Conservation (phyloP, 2,888 invertebrate species). For the Microchrysa polita region DNA sequence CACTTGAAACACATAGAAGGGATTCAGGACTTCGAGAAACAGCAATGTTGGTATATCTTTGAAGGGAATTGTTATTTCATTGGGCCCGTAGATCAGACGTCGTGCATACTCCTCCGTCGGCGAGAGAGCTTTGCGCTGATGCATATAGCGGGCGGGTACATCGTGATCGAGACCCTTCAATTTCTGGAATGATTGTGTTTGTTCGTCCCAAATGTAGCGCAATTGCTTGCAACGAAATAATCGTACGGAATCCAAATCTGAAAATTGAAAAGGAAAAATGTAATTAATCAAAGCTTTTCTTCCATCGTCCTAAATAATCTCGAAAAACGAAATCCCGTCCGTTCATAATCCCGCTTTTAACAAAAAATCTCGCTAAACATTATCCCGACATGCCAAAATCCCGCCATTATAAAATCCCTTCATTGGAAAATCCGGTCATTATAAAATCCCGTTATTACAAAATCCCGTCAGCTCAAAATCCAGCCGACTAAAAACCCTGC, state of each 20-base stretch:
- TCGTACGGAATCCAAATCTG: conserved; percentile 70
- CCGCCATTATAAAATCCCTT: no score
- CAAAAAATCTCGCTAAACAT: no score
- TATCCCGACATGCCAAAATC: no score
- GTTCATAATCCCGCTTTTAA: no score
- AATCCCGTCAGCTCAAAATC: no score
- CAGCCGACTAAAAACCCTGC: no score
- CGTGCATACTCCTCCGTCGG: conserved; percentile 63
- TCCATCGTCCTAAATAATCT: no score
- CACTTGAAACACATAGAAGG: conserved; percentile 95
- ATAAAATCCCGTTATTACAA: no score
- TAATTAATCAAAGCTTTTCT: no score
- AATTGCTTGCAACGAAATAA: conserved; percentile 86
- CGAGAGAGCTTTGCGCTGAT: conserved; percentile 60
- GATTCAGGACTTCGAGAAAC: conserved; percentile 86
- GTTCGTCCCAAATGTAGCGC: conserved; percentile 81
- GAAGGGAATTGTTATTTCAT: conserved; percentile 84
- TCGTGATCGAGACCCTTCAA: conserved; percentile 76
- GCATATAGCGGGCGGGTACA: conserved; percentile 59
- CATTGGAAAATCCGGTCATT: no score
- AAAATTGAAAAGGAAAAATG: conserved; percentile 48
- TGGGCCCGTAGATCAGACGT: conserved; percentile 82
- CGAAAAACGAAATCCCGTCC: no score
- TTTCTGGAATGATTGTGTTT: conserved; percentile 73
- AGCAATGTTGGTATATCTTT: conserved; percentile 77